Base-by-base conservation (phyloP, 2,113 vertebrate species). In the Pithys albifrons region DNA sequence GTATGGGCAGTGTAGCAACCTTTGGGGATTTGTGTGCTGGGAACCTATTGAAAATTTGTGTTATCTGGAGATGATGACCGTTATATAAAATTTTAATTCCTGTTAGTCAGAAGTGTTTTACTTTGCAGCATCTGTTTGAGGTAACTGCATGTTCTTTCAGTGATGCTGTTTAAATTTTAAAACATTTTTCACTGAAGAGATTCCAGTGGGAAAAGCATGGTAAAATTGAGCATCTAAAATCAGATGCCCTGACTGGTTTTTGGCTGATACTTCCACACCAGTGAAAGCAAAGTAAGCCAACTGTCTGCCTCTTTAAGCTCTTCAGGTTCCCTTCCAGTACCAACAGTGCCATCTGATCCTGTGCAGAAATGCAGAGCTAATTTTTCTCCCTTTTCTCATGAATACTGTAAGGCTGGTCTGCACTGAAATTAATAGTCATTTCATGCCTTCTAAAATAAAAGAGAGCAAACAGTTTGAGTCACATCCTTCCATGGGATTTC, bases 91-190 rank as follows among this genome's bases (percentile, higher is more conserved):
- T 23, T 49, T 46, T 22, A 80, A 52, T 86, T 80, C 18, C 11
- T 49, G 2, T 69, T 59, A 52, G 19, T 83, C 23, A 70, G 10
- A 59, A 90, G 12, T 85, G 20, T 52, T 84, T 59, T 89, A 20
- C 39, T 86, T 89, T 59, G 48, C 54, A 76, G 67, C n/a, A 80
- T n/a, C 62, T 57, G 3, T 64, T 85, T 82, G 35, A 70, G 46
- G 24, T 91, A 90, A 35, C 52, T 83, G 41, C 39, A 5, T 61
- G 22, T 90, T 90, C 33, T 79, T 90, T 79, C 37, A 69, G 24
- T 54, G 54, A 57, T 86, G 58, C 78, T 90, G 19, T 79, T 96
- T 88, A 76, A 83, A 83, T 85, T 95, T 88, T 67, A 49, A 76
- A 95, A 2, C 8, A 31, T 76, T 23, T 62, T 88, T 89, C 37